Evolutionary conservation across 1,140 invertebrate species (phyloP), one percentile per base, ranked within the genome.

Genomic region (Ooceraea biroi): DNA sequence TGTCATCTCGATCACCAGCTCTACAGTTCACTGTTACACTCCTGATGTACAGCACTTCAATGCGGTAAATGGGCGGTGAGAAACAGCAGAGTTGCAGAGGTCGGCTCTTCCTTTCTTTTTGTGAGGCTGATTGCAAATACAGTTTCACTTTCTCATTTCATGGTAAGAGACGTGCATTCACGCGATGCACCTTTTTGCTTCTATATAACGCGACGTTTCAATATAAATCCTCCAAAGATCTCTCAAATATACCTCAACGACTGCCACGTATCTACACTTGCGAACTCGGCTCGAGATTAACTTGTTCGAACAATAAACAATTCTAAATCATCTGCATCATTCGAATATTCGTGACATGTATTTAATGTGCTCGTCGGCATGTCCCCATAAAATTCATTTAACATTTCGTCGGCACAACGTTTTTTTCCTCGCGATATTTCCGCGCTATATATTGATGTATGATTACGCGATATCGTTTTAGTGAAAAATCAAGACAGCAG

Each of bases 141-240:
- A n/a, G 46, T 78, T 78, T 78, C 46, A 78, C 74, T 78, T 78
- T 78, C 74, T 78, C 74, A 74, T 60, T 60, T 30, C 46, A 11
- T 27, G 17, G 25, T 17, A 50, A 12, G 48, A 14, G 44, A 66
- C 44, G 65, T 66, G n/a, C 19, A 68, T 65, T 63, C 58, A n/a
- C 27, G 41, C 25, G 36, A 25, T 7, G 17, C 30, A 46, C 61
- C 10, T 25, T n/a, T 12, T 63, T 22, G 36, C 5, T n/a, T 68
- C 63, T 74, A 44, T 19, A 27, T n/a, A 46, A 10, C 30, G 14
- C 10, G 11, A 14, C 55, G n/a, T 12, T 27, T 44, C 12, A 46
- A 3, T 10, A 44, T 10, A 44, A 27, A 60, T 60, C 10, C 22
- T 46, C 1, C 19, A 27, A 41, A 12, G 7, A 52, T 52, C 7